Evolutionary conservation across 2,888 invertebrate species (phyloP), one percentile per base, ranked within the genome.

Genomic region (Incurvaria masculella): DNA sequence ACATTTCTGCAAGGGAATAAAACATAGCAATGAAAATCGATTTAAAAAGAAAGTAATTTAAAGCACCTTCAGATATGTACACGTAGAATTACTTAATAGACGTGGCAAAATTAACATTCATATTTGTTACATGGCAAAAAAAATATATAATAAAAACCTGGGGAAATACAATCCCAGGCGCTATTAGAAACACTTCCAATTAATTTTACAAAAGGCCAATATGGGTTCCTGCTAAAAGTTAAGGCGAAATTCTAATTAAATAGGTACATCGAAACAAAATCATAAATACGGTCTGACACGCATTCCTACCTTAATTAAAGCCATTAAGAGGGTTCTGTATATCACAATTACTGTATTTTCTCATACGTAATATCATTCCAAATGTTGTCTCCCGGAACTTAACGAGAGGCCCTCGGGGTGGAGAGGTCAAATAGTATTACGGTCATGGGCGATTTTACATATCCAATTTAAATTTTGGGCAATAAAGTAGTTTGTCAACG

Each of bases 401-500:
- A 43, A 10, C 8, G 18, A 46, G 14, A 8, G 27, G 26, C 46
- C 42, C 41, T 46, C 16, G 26, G 14, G 41, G 38, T 23, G 41
- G 42, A 61, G 64, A 66, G 65, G 75, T 74, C 73, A 74, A 75
- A 74, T 74, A 73, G 71, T 72, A 75, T 73, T 73, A 74, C 68
- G 72, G 69, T 62, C 56, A 61, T 61, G 66, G 68, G 74, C 75
- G 73, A 76, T 76, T 75, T 74, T 67, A 68, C 70, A 69, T 72
- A 73, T 72, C 70, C 72, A 66, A 74, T 76, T 72, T 74, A 73
- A 76, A 76, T 76, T 74, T 76, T 74, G 72, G 74, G 72, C 74
- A 73, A 74, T 76, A 41, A 41, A 41, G 41, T 41, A 76, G 76
- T 76, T 76, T 73, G 75, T 74, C 73, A 72, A 72, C 72, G 70